Evolutionary conservation across 1,140 invertebrate genomes (phyloP).

Genomic region (Bombus confusus): DNA sequence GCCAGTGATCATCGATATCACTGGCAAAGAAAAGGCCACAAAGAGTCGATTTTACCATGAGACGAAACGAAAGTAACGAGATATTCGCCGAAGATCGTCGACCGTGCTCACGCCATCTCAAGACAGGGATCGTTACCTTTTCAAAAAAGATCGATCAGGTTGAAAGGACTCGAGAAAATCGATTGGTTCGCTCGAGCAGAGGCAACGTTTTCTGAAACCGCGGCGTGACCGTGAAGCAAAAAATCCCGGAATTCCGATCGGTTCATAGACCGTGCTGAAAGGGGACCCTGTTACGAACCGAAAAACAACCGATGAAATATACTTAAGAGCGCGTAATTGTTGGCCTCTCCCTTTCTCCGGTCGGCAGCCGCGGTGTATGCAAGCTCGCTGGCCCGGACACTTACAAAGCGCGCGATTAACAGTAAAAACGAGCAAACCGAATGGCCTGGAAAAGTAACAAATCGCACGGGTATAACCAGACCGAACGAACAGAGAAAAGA

Average conservation of each 20-base stretch:
- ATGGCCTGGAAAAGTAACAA: slow-evolving; percentile 17
- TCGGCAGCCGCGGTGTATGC: background rate
- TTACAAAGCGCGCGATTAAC: slow-evolving; percentile 54
- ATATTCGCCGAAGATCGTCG: background rate
- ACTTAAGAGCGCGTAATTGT: slow-evolving; percentile 36
- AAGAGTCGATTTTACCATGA: background rate
- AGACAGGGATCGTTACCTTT: background rate
- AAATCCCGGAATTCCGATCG: background rate
- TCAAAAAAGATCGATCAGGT: background rate
- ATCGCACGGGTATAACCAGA: background rate
- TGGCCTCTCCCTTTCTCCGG: slow-evolving; percentile 4
- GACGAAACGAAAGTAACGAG: background rate
- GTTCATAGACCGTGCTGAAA: background rate
- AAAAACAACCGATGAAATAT: slow-evolving; percentile 27
- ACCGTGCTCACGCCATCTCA: background rate
- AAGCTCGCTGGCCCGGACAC: slow-evolving; percentile 2
- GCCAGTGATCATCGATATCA: background rate
- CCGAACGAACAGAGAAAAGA: background rate
- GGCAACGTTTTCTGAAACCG: background rate
- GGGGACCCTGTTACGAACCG: background rate
- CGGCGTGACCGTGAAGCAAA: background rate
- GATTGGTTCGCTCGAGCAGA: background rate
- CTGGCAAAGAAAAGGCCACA: background rate
- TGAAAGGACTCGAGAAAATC: background rate
- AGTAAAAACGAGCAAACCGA: slow-evolving; percentile 33